phyloP scores from a whole-genome alignment of 2,888 invertebrate species.

The Hypsopygia costalis region DNA sequence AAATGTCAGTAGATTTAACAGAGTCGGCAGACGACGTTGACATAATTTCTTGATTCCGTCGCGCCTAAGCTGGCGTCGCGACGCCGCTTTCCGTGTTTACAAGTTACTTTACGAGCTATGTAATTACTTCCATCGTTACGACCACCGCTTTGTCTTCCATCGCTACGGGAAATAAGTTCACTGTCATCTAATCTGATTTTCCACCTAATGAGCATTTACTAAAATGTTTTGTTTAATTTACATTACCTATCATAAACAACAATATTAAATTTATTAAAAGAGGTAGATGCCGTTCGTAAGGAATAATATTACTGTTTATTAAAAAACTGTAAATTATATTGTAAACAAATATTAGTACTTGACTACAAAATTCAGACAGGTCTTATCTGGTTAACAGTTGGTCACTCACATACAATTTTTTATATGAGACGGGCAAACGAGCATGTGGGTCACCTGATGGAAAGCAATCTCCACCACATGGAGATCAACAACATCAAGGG shows the following conservation, averaged over 20 bases:
- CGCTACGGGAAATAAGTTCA: slow-evolving; percentile 20
- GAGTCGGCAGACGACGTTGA: neutral
- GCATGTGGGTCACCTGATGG: neutral
- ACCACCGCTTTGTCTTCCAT: slow-evolving; percentile 22
- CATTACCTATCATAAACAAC: no score
- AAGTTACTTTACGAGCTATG: slow-evolving; percentile 30
- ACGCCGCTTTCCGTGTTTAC: slow-evolving; percentile 25
- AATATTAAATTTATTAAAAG: no score
- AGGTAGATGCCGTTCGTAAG: no score
- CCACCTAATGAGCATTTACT: neutral
- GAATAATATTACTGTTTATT: no score
- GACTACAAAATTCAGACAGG: no score
- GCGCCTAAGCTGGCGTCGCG: slow-evolving; percentile 5
- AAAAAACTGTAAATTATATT: no score
- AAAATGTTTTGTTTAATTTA: neutral
- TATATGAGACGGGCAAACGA: no score
- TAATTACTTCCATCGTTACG: slow-evolving; percentile 36
- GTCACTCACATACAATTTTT: no score
- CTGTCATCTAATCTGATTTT: slow-evolving; percentile 8
- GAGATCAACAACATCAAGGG: no score
- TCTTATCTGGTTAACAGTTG: no score
- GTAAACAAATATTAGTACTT: no score
- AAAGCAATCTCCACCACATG: no score
- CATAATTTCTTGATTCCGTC: slow-evolving; percentile 19
- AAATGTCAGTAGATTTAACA: neutral